These are phyloP conservation scores for Syndactyla subalaris DNA, from an alignment of 2,797 vertebrate genomes.

Conservation along the genomic window DNA sequence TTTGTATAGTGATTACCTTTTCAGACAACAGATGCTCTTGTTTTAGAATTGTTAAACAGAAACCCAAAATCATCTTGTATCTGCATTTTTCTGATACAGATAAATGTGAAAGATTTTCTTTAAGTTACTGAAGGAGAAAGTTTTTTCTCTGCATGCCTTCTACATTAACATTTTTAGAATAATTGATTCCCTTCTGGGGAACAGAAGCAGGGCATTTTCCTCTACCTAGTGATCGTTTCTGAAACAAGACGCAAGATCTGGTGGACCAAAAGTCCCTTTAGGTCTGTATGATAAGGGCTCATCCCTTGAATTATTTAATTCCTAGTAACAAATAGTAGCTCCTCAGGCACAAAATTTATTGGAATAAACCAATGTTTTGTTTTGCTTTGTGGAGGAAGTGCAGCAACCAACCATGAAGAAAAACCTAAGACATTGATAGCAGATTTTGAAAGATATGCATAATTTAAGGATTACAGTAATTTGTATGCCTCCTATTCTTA, in stretches of 20 bases:
- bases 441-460: slow-evolving; percentile 35
- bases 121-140: background rate
- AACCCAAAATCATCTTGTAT: background rate
- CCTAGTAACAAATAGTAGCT: background rate
- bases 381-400: slow-evolving; percentile 13
- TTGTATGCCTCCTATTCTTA: slow-evolving; percentile 52
- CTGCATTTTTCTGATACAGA: background rate
- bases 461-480: slow-evolving; percentile 40
- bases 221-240: background rate
- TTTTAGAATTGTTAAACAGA: background rate
- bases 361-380: background rate
- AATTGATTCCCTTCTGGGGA: slow-evolving; percentile 19
- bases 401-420: slow-evolving; percentile 36
- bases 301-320: background rate
- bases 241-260: background rate
- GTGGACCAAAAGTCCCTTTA: background rate
- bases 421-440: background rate
- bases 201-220: slow-evolving; percentile 9
- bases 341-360: background rate
- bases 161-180: background rate
- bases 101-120: background rate
- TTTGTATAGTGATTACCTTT: background rate
- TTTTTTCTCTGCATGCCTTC: background rate
- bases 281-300: background rate
- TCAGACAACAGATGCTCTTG: background rate